Conservation (phyloP, 2,888 invertebrate genomes). For the Cataglyphis altisquamis region DNA sequence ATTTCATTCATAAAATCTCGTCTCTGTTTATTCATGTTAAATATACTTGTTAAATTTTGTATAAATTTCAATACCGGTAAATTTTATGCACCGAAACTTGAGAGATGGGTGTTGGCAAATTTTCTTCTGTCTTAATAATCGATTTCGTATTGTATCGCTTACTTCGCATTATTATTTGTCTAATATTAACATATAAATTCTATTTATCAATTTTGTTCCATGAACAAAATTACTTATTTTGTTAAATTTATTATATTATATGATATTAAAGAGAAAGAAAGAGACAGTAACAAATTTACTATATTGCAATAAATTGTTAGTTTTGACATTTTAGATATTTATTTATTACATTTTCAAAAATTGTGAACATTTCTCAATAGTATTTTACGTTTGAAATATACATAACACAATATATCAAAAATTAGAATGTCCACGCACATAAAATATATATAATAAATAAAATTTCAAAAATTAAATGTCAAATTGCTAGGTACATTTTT, state of each 20-base stretch:
- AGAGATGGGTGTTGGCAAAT: neutral
- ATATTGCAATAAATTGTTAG: neutral
- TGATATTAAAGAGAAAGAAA: neutral
- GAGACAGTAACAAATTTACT: neutral
- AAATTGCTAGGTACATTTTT: neutral
- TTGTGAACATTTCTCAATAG: constrained; percentile 5
- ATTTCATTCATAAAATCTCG: constrained; percentile 78
- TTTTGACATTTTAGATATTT: neutral
- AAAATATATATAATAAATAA: constrained; percentile 18
- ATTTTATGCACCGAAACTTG: neutral
- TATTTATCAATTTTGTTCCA: neutral
- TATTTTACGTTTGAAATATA: neutral
- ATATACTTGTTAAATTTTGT: neutral
- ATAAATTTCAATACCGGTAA: neutral
- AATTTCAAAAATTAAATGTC: neutral
- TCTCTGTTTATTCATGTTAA: constrained; percentile 66
- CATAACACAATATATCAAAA: constrained; percentile 9
- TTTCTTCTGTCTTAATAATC: neutral
- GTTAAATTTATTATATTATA: neutral
- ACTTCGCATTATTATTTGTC: neutral
- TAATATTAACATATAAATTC: neutral
- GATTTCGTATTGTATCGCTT: constrained; percentile 1
- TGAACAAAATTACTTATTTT: neutral
- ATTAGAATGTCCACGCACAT: neutral
- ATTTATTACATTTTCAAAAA: constrained; percentile 22